Conservation (phyloP, 2,797 vertebrate genomes). For the Scolopax rusticola region DNA sequence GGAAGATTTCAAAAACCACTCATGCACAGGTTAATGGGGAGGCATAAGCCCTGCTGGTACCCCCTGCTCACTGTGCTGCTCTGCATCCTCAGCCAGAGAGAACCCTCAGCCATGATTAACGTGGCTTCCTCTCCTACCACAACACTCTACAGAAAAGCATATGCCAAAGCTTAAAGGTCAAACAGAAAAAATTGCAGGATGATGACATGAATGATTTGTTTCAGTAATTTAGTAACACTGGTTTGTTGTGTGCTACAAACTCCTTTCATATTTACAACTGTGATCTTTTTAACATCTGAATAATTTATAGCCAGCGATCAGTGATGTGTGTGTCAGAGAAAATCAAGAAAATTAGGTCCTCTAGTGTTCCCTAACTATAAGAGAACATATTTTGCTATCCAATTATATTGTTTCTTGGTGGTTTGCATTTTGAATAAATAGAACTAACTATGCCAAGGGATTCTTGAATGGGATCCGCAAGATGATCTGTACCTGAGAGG, state of each 20-base stretch:
- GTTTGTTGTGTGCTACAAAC: conserved; percentile 33
- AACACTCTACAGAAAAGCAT: not conserved
- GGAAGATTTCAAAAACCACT: not conserved
- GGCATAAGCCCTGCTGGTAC: not conserved
- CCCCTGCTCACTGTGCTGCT: not conserved
- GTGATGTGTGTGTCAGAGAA: not conserved
- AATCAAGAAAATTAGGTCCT: conserved; percentile 30
- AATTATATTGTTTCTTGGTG: not conserved
- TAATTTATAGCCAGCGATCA: conserved; percentile 21
- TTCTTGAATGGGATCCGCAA: not conserved
- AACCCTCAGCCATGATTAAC: rapidly evolving
- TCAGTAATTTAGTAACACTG: conserved; percentile 7
- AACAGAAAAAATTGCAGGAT: not conserved
- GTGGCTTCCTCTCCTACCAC: not conserved
- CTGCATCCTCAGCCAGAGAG: not conserved
- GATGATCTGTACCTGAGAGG: not conserved
- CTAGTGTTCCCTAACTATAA: not conserved
- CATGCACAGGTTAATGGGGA: not conserved
- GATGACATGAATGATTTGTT: conserved; percentile 17
- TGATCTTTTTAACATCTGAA: conserved; percentile 39
- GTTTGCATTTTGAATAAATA: not conserved
- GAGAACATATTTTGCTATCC: not conserved
- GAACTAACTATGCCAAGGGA: not conserved
- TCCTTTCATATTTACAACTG: conserved; percentile 28
- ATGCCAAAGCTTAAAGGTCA: conserved; percentile 40